Conservation (phyloP, 2,888 invertebrate genomes). For the Agelastica alni region DNA sequence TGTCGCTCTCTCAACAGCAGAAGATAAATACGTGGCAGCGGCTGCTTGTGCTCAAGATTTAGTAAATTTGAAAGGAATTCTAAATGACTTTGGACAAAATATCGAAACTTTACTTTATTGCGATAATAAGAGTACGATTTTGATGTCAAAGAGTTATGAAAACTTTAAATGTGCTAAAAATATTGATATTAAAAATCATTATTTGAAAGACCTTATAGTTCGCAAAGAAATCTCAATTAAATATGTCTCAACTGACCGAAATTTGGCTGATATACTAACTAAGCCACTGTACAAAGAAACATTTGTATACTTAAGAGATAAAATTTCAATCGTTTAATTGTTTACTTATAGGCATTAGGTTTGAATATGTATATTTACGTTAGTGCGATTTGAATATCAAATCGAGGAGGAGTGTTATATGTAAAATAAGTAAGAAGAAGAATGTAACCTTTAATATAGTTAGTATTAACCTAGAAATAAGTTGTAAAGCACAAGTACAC, state of each 20-base stretch:
- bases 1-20: too few species aligned
- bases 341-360: too few species aligned
- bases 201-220: conserved; percentile 15
- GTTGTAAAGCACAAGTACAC: too few species aligned
- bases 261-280: conserved; percentile 19
- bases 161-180: conserved; percentile 18
- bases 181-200: conserved; percentile 21
- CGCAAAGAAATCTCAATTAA: conserved; percentile 12
- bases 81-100: conserved; percentile 9
- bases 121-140: conserved; percentile 21
- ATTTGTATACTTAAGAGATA: conserved; percentile 11
- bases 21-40: conserved; percentile 3
- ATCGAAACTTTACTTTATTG: conserved; percentile 5
- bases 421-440: too few species aligned
- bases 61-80: conserved; percentile 16
- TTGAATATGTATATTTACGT: too few species aligned
- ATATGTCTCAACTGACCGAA: conserved; percentile 17
- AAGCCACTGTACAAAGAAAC: conserved; percentile 19
- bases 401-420: conserved; percentile 21
- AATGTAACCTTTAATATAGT: too few species aligned
- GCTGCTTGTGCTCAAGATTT: conserved; percentile 16
- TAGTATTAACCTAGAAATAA: too few species aligned
- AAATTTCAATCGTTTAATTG: conserved; percentile 5
- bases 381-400: background rate
- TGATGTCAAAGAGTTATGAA: conserved; percentile 19